Conservation (phyloP, 2,113 vertebrate species). For the Xerus inauris region DNA sequence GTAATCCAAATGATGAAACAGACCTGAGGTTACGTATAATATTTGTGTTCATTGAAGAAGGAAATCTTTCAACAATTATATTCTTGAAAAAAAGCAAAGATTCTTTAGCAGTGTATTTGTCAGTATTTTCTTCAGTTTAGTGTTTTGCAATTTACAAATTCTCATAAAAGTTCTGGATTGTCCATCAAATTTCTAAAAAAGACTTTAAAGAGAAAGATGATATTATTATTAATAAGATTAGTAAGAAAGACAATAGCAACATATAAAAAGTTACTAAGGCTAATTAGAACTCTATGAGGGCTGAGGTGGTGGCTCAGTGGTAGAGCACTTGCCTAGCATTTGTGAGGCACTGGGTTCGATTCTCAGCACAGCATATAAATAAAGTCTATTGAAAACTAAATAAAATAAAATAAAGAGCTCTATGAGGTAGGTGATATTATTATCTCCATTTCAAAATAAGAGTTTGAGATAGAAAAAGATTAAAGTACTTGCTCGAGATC, state of each 20-base stretch:
- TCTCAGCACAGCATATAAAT: too few species aligned
- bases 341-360: too few species aligned
- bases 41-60: neutral
- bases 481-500: neutral
- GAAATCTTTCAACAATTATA: conserved; percentile 39
- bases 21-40: neutral
- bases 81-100: conserved; percentile 47
- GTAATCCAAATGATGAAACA: conserved; percentile 37
- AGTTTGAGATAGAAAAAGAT: conserved; percentile 1
- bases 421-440: neutral
- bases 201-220: neutral
- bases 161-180: neutral
- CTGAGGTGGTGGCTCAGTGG: too few species aligned
- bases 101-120: neutral
- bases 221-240: neutral
- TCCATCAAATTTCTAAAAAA: neutral
- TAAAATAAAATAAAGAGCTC: too few species aligned
- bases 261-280: neutral
- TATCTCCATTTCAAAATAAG: conserved; percentile 38
- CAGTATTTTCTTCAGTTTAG: neutral
- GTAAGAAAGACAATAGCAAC: neutral
- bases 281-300: neutral
- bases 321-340: too few species aligned
- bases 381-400: too few species aligned
- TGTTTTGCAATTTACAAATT: conserved; percentile 20